Evolutionary conservation across 2,797 vertebrate genomes (phyloP).

Genomic region (Acipenser ruthenus): DNA sequence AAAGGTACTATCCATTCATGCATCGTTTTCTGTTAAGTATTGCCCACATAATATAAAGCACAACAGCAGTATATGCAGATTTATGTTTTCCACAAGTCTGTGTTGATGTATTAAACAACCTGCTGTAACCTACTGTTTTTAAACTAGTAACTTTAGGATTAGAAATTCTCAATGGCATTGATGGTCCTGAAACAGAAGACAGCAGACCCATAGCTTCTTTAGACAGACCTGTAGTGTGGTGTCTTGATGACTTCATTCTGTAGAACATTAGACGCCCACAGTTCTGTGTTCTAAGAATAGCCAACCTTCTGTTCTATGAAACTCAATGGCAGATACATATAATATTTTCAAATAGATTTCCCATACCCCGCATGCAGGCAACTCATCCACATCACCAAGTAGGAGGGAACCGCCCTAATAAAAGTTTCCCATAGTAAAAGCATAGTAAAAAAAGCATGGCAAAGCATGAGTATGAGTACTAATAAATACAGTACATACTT

Average conservation of each 20-base stretch:
- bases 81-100: no score
- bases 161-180: not conserved
- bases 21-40: no score
- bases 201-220: conserved; percentile 6
- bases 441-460: no score
- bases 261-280: not conserved
- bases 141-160: no score
- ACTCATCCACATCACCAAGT: not conserved
- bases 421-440: no score
- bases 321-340: not conserved
- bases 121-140: no score
- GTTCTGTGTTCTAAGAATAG: conserved; percentile 2
- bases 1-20: no score
- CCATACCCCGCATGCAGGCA: not conserved
- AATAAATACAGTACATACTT: no score
- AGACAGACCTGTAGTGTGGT: conserved; percentile 9
- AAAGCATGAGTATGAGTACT: no score
- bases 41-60: no score
- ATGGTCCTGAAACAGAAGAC: conserved; percentile 6
- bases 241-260: conserved; percentile 11
- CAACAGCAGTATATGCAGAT: no score
- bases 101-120: no score
- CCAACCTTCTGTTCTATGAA: not conserved
- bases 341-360: not conserved
- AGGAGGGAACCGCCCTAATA: not conserved